A percentile compares a stretch with the other conserved stretches of the same genome.
phyloP scores from a whole-genome alignment of 2,113 vertebrate species.

The Marmota monax region DNA sequence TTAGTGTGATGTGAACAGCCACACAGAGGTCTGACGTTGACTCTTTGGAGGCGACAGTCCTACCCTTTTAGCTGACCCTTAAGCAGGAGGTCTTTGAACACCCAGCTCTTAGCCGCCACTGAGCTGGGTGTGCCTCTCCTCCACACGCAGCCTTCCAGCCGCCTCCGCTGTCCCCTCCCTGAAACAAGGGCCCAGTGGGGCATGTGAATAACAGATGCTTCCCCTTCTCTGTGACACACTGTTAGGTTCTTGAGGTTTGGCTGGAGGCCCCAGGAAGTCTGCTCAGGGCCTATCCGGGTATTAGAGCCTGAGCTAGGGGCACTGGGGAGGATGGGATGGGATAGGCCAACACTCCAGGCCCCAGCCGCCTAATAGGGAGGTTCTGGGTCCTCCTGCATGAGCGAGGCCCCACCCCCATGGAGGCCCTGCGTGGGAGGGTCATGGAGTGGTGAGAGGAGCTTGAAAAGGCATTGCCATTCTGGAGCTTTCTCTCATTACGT shows the following conservation, averaged over 20 bases:
- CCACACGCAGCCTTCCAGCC: constrained; percentile 37
- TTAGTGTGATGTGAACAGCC: not conserved
- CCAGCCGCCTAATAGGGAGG: not conserved
- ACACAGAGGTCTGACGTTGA: not conserved
- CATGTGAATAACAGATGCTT: not conserved
- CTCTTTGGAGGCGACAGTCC: not conserved
- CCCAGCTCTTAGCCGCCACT: not conserved
- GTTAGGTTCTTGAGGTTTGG: not conserved
- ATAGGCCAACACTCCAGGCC: not conserved
- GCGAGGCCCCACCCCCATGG: not conserved
- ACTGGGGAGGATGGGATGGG: not conserved
- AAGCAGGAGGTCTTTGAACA: constrained; percentile 1
- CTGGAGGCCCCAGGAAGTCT: not conserved
- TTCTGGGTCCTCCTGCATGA: not conserved
- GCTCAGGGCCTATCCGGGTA: not conserved
- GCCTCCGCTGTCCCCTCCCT: not conserved
- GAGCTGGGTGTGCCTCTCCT: not conserved
- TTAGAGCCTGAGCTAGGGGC: not conserved
- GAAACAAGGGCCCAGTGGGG: constrained; percentile 16
- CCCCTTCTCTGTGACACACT: not conserved
- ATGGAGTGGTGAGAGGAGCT: not conserved
- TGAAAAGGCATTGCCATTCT: not conserved
- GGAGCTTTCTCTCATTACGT: not conserved
- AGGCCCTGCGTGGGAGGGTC: not conserved
- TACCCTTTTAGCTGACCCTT: not conserved